Evolutionary conservation across 2,888 invertebrate species (phyloP).

Genomic region (Platerodrilus igneus): DNA sequence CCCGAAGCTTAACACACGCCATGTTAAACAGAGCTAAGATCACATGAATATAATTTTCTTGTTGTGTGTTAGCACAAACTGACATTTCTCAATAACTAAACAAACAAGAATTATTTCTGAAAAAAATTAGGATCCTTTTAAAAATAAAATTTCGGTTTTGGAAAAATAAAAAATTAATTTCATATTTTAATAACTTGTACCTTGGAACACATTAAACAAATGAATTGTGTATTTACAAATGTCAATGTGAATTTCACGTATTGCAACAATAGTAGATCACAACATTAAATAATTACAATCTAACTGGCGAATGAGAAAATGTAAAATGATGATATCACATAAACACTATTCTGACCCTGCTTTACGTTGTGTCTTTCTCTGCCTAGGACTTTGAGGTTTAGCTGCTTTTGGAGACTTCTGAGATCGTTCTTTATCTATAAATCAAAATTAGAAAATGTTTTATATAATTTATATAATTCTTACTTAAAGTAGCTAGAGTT

Average conservation of each 20-base stretch:
- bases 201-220: constrained; percentile 19
- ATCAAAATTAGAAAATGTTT: neutral
- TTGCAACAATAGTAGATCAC: constrained; percentile 4
- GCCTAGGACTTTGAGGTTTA: constrained; percentile 68
- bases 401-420: constrained; percentile 69
- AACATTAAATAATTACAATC: constrained; percentile 19
- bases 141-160: too few relatives aligned
- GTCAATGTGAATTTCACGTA: constrained; percentile 17
- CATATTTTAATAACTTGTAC: too few relatives aligned
- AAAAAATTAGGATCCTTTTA: too few relatives aligned
- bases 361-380: constrained; percentile 71
- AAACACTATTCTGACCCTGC: constrained; percentile 55
- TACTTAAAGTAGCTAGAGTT: constrained; percentile 77
- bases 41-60: too few relatives aligned
- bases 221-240: constrained; percentile 23
- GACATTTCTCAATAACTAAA: too few relatives aligned
- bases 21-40: too few relatives aligned
- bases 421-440: constrained; percentile 39
- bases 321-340: constrained; percentile 14
- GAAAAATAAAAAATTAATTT: too few relatives aligned
- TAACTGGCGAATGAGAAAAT: constrained; percentile 13
- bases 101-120: too few relatives aligned
- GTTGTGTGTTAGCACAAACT: too few relatives aligned
- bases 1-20: too few relatives aligned
- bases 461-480: constrained; percentile 45